Evolutionary conservation across 30 jellyfish, hydroid and myxozoan species (phyloP), one percentile per base, ranked within the genome.

Genomic region (Mastigias papua): DNA sequence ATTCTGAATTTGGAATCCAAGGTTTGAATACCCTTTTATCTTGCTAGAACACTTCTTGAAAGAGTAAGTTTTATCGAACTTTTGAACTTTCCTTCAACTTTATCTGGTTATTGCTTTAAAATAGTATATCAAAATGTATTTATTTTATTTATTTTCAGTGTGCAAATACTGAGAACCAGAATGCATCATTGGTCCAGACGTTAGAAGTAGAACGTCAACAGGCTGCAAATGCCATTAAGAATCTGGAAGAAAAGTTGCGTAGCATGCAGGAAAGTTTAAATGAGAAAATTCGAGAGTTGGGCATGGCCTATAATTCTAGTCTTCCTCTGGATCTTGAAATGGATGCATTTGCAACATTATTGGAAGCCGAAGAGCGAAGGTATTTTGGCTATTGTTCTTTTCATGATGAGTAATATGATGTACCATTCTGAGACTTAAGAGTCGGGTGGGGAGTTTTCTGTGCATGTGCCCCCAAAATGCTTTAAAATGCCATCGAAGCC

Each of bases 321-420:
- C 79, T 89, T 27, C 98, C 98, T 3, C 37, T 92, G 84, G 95
- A 86, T 48, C 88, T 92, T n/a, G 97, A 92, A 87, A 82, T 92
- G 70, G 98, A 87, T 32, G 98, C 98, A 0, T 87, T 92, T 64
- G 93, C 96, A 28, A 76, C 65, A 2, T 13, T 92, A 21, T 84
- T 92, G 57, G 98, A 92, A 35, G 97, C 97, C 8, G 98, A 92
- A 69, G 97, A 87, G 80, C 72, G 87, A 70, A 78, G 96, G 96
- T 88, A 54, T 21, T n/a, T n/a, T n/a, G n/a, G n/a, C n/a, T n/a
- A n/a, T n/a, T n/a, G n/a, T n/a, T n/a, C n/a, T n/a, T n/a, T n/a
- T n/a, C n/a, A n/a, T n/a, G n/a, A n/a, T n/a, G n/a, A n/a, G n/a
- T n/a, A n/a, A n/a, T n/a, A n/a, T n/a, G n/a, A n/a, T n/a, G n/a